Base-by-base conservation (phyloP, 2,113 vertebrate genomes). In the Gallinago undulata region DNA sequence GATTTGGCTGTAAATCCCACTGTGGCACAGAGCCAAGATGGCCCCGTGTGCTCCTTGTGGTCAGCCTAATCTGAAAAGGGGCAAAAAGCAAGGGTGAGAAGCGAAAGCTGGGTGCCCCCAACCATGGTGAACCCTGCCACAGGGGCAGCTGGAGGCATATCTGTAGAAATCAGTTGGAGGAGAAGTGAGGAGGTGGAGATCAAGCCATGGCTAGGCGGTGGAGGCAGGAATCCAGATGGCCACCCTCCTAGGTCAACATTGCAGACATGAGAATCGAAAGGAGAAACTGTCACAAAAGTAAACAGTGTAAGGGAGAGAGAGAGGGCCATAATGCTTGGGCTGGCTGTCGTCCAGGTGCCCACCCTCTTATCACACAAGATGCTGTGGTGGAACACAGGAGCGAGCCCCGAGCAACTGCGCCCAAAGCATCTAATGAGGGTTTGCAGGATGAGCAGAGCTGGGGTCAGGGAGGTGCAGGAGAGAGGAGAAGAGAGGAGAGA, bases 181-280 rank as follows among this genome's bases (percentile, higher is more conserved):
- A 85, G 43, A 64, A 56, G n/a, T 6, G 11, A 69, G 63, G 60
- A 82, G 69, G 81, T 84, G 82, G 83, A 92, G 87, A 95, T 68
- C 55, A 91, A 97, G 76, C 66, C 0, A 2, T 7, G 31, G 91
- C 79, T 85, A 89, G 68, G 66, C 19, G 23, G 81, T 90, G 75
- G 76, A 80, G 95, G 93, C 93, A 97, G 96, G 94, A 95, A 92
- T 94, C 95, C 96, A 97, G 93, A 96, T 89, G 95, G 94, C 90
- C 87, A 60, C 51, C 92, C 82, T 97, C 97, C 96, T 93, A 96
- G 97, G 93, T 95, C 97, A 97, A 95, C 90, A 94, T 25, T 87
- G 78, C 96, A 95, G 67, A 85, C 89, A 95, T 75, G 95, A 96
- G 97, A 97, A 92, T 60, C 84, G 21, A 92, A 95, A 95, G 87